Base-by-base conservation (phyloP, 1,140 invertebrate species). In the Nebria ingens region DNA sequence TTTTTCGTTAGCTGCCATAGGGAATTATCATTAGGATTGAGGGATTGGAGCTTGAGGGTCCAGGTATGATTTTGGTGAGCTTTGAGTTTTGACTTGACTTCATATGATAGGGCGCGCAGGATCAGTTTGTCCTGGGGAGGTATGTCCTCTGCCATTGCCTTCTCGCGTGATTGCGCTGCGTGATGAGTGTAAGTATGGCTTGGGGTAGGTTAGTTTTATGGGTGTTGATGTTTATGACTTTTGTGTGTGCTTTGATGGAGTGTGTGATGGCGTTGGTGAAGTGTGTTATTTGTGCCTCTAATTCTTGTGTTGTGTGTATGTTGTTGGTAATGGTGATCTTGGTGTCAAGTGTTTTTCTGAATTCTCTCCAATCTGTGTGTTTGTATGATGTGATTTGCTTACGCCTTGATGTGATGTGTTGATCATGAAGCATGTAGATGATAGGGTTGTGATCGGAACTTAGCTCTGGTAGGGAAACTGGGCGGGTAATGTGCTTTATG, bases 391-490 rank as follows among this genome's bases (percentile, higher is more conserved):
- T 34, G 6, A n/a, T 34, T 34, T 34, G 25, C n/a, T n/a, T n/a
- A n/a, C n/a, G n/a, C n/a, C n/a, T n/a, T n/a, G n/a, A n/a, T n/a
- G n/a, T n/a, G n/a, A n/a, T n/a, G n/a, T n/a, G n/a, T n/a, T n/a
- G n/a, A n/a, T n/a, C n/a, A n/a, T n/a, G n/a, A n/a, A n/a, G n/a
- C n/a, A n/a, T n/a, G n/a, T n/a, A n/a, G n/a, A n/a, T n/a, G n/a
- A 65, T 56, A 2, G 64, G 61, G 15, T 58, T 59, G 21, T 66
- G 62, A 51, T 67, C 63, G 0, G 63, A 67, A 12, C 15, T 45
- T 4, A 45, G 40, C 17, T 45, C 40, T 9, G 40, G 6, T 4
- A 11, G 40, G 3, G 40, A 11, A 4, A 11, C 6, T 45, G 15
- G 15, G 4, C 17, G 9, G 9, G 40, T 45, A 17, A 11, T 6